Conservation (phyloP, 2,797 vertebrate genomes). For the Karalla daura region DNA sequence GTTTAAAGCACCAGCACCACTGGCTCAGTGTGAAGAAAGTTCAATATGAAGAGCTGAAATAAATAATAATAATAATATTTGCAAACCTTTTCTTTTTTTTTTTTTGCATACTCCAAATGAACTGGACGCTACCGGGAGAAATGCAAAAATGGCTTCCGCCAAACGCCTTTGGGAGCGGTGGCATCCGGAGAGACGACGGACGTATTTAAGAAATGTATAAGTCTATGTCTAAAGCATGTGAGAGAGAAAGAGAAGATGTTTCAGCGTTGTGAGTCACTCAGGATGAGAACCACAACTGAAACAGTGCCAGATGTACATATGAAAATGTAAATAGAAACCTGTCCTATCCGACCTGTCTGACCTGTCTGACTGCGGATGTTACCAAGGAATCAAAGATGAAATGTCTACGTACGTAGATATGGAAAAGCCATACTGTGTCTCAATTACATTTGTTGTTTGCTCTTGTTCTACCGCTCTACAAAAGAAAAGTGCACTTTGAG, state of each 20-base stretch:
- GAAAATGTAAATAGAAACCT: conserved; percentile 53
- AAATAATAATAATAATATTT: neutral
- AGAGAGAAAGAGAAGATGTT: conserved; percentile 19
- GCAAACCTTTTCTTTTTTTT: too few relatives aligned
- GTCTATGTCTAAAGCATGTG: conserved; percentile 39
- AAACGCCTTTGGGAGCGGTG: conserved; percentile 59
- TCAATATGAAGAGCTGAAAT: conserved; percentile 82
- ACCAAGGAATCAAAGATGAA: conserved; percentile 65
- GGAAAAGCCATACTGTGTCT: conserved; percentile 76
- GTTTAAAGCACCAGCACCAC: conserved; percentile 83
- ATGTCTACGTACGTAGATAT: conserved; percentile 51
- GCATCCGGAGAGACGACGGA: conserved; percentile 44
- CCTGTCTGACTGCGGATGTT: conserved; percentile 28
- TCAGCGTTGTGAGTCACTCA: conserved; percentile 28
- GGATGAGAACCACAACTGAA: conserved; percentile 46
- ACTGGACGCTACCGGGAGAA: conserved; percentile 17
- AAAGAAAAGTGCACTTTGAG: conserved; percentile 67
- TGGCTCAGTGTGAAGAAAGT: conserved; percentile 89
- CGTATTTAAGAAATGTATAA: conserved; percentile 40
- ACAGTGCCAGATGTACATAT: conserved; percentile 33
- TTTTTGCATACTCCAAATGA: conserved; percentile 41
- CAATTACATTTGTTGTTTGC: conserved; percentile 37
- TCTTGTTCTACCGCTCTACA: conserved; percentile 41
- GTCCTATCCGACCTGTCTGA: conserved; percentile 53
- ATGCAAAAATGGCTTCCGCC: conserved; percentile 40